phyloP scores from a whole-genome alignment of 2,797 vertebrate genomes.

The Astyanax mexicanus region DNA sequence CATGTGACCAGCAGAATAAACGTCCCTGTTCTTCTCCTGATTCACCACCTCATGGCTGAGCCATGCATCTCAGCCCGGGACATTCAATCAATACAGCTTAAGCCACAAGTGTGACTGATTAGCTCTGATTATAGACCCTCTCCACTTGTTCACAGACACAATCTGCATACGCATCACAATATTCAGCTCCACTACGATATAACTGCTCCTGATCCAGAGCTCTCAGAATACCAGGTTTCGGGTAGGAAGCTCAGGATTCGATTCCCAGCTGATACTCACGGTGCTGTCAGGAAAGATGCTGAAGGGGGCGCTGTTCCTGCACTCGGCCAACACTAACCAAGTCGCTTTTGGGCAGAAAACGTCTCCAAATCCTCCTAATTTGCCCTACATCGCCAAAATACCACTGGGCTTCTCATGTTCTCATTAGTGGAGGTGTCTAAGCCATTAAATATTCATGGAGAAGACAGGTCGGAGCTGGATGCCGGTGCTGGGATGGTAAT shows the following conservation, averaged over 20 bases:
- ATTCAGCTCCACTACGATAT: not conserved
- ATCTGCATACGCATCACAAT: not conserved
- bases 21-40: not conserved
- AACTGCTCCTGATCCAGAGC: too few species aligned
- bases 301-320: not conserved
- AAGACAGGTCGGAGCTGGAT: constrained; percentile 11
- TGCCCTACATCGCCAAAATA: not conserved
- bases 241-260: not conserved
- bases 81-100: constrained; percentile 31
- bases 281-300: not conserved
- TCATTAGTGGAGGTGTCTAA: constrained; percentile 35
- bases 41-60: constrained; percentile 25
- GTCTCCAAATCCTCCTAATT: constrained; percentile 3
- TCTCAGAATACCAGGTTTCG: too few species aligned
- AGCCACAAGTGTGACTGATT: not conserved
- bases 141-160: too few species aligned
- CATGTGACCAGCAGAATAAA: constrained; percentile 41
- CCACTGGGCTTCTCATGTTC: constrained; percentile 18
- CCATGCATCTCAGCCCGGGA: constrained; percentile 30
- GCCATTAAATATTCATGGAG: constrained; percentile 30
- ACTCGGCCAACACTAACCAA: not conserved
- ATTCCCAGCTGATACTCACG: not conserved
- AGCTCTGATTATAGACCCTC: constrained; percentile 24
- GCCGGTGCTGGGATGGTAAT: constrained; percentile 9
- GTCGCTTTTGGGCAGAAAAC: not conserved